Evolutionary conservation across 1,140 invertebrate genomes (phyloP), one percentile per base, ranked within the genome.

Genomic region (Drosophila burlai): DNA sequence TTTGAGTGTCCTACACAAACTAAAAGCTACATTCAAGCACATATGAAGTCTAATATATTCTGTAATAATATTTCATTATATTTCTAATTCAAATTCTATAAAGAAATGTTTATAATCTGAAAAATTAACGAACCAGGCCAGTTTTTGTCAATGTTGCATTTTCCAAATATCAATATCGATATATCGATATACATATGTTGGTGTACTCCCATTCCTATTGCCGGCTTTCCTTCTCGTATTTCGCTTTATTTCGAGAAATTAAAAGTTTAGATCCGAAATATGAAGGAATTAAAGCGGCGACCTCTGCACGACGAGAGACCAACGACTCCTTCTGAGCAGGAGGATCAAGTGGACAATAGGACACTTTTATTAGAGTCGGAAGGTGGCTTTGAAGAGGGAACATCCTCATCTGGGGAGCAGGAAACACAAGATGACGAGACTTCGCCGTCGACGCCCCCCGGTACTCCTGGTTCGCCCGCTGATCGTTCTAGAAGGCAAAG

Each of bases 361-460:
- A 18, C 58, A 1, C 34, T 24, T 0, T 24, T 34, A 21, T 21
- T 8, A 5, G 40, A 36, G 40, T 9, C 38, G 1, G 63, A 4
- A 29, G 42, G 43, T 11, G 43, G 29, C 38, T 69, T 21, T n/a
- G 67, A 69, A n/a, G 67, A 69, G 24, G 67, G 67, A 3, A 68
- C 67, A 10, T 68, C 66, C 7, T 69, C 67, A 16, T 24, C 62
- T 7, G 47, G 47, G 8, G 66, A 69, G 31, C 46, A 15, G 21
- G 66, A 67, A 43, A 16, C 34, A 3, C 9, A 3, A 24, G 47
- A 40, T 24, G 40, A 42, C 13, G 38, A 36, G 13, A 9, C 36
- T 2, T 36, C 16, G 18, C 18, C 21, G 16, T 15, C 61, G 2
- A 26, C 49, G 8, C 18, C 16, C 3, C 18, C 16, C 5, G n/a